Evolutionary conservation across 2,888 invertebrate genomes (phyloP), one percentile per base, ranked within the genome.

Genomic region (Melieria picta): DNA sequence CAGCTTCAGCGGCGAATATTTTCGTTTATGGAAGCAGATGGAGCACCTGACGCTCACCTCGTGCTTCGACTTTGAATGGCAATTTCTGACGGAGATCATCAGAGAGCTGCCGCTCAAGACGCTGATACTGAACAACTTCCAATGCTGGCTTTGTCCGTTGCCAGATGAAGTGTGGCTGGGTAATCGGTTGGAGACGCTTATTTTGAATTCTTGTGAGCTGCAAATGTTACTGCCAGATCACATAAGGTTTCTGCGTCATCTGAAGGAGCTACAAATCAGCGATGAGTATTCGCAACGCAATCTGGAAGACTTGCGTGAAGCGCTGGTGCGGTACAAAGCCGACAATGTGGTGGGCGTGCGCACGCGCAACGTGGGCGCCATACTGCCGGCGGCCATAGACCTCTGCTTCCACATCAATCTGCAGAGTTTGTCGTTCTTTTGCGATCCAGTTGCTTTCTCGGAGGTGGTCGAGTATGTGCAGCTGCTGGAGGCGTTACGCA

Each of bases 201-300:
- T 62, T 5, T 10, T 69, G 7, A 69, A 62, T 50, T 69, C 68
- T 5, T 69, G 47, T 69, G 68, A 69, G n/a, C 55, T 69, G 46
- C 10, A 46, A 30, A 46, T 52, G 43, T 69, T 69, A 13, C 60
- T 52, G 7, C 61, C 68, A 7, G 52, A 52, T 11, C 50, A 55
- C 13, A 13, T 69, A 16, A 16, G 55, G 11, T 46, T 62, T 16
- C 16, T 69, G 11, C 47, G 9, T 0, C 1, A 62, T 56, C 62
- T 69, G 46, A 62, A 61, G 45, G 7, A 61, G n/a, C n/a, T 69
- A 10, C 55, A 61, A 5, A 56, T 69, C 7, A 69, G 43, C 9
- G 61, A 69, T 45, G 45, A 61, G n/a, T 55, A n/a, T 1, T n/a
- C 42, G 4, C 11, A 45, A 13, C 3, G 11, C 4, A 69, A 69